Conservation (phyloP, 2,888 invertebrate species). For the Agrilus mali region DNA sequence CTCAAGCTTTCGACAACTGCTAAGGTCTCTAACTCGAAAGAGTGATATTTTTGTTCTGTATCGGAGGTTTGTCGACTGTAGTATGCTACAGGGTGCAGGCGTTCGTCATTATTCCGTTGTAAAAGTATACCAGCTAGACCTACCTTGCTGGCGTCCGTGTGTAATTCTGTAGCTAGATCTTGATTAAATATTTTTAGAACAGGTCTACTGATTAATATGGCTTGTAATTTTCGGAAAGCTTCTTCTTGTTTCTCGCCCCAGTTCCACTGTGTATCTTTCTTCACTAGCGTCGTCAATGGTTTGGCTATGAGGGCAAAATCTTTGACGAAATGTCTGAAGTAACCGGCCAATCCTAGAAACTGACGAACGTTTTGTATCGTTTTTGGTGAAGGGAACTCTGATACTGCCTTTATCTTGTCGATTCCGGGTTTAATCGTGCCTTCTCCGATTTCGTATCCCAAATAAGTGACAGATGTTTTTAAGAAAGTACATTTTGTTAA, state of each 20-base stretch:
- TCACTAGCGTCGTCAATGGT: slow-evolving; percentile 5
- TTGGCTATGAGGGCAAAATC: background rate
- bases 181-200: slow-evolving; percentile 15
- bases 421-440: too few species aligned
- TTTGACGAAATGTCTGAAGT: too few species aligned
- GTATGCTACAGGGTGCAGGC: slow-evolving; percentile 16
- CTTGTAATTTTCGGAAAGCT: slow-evolving; percentile 11
- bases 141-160: slow-evolving; percentile 17
- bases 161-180: slow-evolving; percentile 13
- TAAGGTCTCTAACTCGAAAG: too few species aligned
- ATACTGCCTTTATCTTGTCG: too few species aligned
- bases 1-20: too few species aligned
- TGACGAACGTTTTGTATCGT: too few species aligned
- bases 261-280: slow-evolving; percentile 8
- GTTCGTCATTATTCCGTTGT: slow-evolving; percentile 13
- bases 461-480: too few species aligned
- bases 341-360: too few species aligned
- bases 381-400: too few species aligned
- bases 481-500: too few species aligned
- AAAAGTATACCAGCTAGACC: slow-evolving; percentile 18
- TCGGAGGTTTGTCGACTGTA: slow-evolving; percentile 17
- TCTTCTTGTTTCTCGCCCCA: slow-evolving; percentile 9
- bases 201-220: slow-evolving; percentile 9
- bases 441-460: too few species aligned
- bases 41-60: slow-evolving; percentile 12